Conservation (phyloP, 1,140 invertebrate species). For the Heliconius eleuchia region DNA sequence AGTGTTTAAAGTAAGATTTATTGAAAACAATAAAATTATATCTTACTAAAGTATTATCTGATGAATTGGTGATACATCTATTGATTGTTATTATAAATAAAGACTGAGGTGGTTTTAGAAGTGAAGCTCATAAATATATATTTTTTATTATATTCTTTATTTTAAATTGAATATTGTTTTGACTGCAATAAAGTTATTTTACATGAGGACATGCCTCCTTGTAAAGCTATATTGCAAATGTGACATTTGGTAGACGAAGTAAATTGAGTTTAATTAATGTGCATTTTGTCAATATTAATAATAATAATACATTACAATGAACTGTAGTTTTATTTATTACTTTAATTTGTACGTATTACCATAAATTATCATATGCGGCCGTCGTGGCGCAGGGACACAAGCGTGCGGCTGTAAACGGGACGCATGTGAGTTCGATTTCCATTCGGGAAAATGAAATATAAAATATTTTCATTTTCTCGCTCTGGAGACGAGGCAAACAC, state of each 20-base stretch:
- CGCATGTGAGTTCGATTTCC: too few relatives aligned
- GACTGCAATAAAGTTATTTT: background rate
- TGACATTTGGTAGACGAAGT: background rate
- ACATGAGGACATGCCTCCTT: background rate
- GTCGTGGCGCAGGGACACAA: too few relatives aligned
- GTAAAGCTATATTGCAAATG: background rate
- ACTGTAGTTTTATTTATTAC: background rate
- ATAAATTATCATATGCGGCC: too few relatives aligned
- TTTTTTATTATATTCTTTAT: background rate
- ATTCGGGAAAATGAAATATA: too few relatives aligned
- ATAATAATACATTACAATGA: slow-evolving; percentile 10
- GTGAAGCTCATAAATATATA: too few relatives aligned
- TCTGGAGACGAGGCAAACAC: too few relatives aligned
- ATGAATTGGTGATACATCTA: background rate
- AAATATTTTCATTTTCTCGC: too few relatives aligned
- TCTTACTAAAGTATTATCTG: background rate
- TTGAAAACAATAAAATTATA: background rate
- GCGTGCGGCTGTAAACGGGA: too few relatives aligned
- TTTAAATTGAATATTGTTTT: background rate
- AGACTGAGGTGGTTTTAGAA: background rate
- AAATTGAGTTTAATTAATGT: background rate
- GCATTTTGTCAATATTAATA: slow-evolving; percentile 4
- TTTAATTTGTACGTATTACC: too few relatives aligned
- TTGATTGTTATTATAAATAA: background rate
- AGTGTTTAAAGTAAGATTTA: background rate